phyloP scores from a whole-genome alignment of 2,113 vertebrate species.

The Lasiurus borealis region DNA sequence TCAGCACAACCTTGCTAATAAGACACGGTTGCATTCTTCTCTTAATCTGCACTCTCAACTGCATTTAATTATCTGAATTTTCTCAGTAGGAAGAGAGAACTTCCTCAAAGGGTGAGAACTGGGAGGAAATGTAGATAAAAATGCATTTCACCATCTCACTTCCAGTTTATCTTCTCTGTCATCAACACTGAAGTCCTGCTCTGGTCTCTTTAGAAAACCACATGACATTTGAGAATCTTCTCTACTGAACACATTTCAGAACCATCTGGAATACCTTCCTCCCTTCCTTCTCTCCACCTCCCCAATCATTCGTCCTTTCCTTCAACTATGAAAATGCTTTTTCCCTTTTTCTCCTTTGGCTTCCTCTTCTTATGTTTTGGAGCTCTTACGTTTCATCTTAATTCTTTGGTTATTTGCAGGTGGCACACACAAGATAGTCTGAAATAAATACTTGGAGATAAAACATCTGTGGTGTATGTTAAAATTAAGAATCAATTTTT shows the following conservation, averaged over 20 bases:
- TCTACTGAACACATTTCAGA: slow-evolving; percentile 68
- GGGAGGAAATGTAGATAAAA: slow-evolving; percentile 73
- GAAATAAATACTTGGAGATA: neutral
- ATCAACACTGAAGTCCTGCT: slow-evolving; percentile 74
- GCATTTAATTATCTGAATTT: slow-evolving; percentile 68
- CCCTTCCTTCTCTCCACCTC: slow-evolving; percentile 69
- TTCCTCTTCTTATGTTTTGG: slow-evolving; percentile 22
- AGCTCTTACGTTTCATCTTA: slow-evolving; percentile 32
- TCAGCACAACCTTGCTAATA: slow-evolving; percentile 22
- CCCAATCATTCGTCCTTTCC: slow-evolving; percentile 36
- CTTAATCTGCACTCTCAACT: neutral
- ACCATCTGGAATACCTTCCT: slow-evolving; percentile 77
- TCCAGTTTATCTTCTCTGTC: slow-evolving; percentile 79
- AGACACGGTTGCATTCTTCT: neutral
- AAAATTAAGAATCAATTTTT: slow-evolving; percentile 49
- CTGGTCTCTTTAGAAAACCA: slow-evolving; percentile 79
- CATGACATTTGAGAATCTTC: slow-evolving; percentile 80
- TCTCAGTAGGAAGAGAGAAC: slow-evolving; percentile 63
- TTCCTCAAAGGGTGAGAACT: slow-evolving; percentile 63
- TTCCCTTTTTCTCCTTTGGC: slow-evolving; percentile 57
- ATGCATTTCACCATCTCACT: slow-evolving; percentile 77
- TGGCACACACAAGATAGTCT: neutral
- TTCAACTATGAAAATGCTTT: slow-evolving; percentile 50
- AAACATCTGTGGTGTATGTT: neutral
- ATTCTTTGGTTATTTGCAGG: slow-evolving; percentile 41